Percentiles rank a stretch among this genome's conserved stretches.
Conservation (phyloP, 2,797 vertebrate species). For the Channallabes apus region DNA sequence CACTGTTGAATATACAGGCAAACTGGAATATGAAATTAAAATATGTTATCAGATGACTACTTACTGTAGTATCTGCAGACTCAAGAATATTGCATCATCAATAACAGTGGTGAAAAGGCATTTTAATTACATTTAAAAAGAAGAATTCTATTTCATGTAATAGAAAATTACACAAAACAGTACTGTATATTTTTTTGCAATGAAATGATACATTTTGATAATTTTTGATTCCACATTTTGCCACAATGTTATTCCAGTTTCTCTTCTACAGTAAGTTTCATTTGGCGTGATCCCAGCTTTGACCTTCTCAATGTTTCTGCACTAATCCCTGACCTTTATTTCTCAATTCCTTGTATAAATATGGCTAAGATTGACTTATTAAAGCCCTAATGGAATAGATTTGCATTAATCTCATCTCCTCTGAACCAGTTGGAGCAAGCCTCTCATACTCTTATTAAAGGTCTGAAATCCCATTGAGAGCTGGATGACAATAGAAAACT, state of each 20-base stretch:
- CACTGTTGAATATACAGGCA: not conserved
- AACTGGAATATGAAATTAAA: not conserved
- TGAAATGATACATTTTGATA: not conserved
- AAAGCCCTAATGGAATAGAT: slow-evolving; percentile 63
- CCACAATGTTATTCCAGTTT: not conserved
- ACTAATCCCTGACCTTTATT: slow-evolving; percentile 62
- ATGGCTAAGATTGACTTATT: slow-evolving; percentile 62
- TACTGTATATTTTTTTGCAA: no score
- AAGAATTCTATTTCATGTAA: no score
- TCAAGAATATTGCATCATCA: not conserved
- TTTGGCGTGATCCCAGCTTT: slow-evolving; percentile 30
- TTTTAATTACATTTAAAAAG: not conserved
- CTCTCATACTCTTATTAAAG: slow-evolving; percentile 66
- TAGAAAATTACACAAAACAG: not conserved
- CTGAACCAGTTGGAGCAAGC: slow-evolving; percentile 62
- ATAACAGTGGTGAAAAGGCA: not conserved
- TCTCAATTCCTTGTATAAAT: slow-evolving; percentile 56
- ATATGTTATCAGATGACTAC: not conserved
- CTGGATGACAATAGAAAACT: slow-evolving; percentile 78
- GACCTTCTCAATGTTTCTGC: slow-evolving; percentile 52
- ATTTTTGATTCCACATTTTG: not conserved
- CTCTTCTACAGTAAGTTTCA: not conserved
- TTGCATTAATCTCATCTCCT: slow-evolving; percentile 65
- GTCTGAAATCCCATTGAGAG: slow-evolving; percentile 72
- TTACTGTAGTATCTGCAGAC: not conserved